phyloP scores from a whole-genome alignment of 1,140 invertebrate genomes.

The Psix sp. region DNA sequence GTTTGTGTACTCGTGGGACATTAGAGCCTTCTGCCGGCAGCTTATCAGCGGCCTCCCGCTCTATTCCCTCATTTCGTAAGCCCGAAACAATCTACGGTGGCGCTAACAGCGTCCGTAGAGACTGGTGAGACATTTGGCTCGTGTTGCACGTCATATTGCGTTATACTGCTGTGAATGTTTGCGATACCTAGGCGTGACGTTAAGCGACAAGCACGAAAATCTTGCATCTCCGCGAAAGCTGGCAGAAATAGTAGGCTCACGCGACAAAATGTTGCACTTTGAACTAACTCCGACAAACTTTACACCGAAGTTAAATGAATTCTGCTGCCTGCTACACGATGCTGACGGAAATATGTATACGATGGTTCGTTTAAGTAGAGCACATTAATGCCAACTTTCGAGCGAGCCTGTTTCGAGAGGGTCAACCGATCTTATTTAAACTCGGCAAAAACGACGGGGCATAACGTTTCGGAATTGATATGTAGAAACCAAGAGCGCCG shows the following conservation, averaged over 20 bases:
- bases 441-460: no score
- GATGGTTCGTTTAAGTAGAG: conserved; percentile 38
- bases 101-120: conserved; percentile 42
- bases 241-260: conserved; percentile 45
- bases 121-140: conserved; percentile 39
- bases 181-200: conserved; percentile 31
- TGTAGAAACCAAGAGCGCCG: no score
- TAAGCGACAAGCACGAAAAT: conserved; percentile 50
- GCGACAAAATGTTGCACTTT: conserved; percentile 46
- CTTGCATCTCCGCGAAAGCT: conserved; percentile 14
- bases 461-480: no score
- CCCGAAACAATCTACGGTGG: conserved; percentile 46
- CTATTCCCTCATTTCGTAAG: conserved; percentile 44
- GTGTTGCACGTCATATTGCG: conserved; percentile 49
- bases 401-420: conserved; percentile 29
- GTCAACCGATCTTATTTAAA: background rate
- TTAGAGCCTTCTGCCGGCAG: conserved; percentile 39
- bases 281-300: conserved; percentile 38
- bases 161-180: conserved; percentile 31
- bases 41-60: conserved; percentile 38
- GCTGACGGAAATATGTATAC: conserved; percentile 35
- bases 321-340: conserved; percentile 42
- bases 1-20: conserved; percentile 42
- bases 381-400: no score
- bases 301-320: conserved; percentile 55